Evolutionary conservation across 2,797 vertebrate genomes (phyloP).

Genomic region (Diplodus puntazzo): DNA sequence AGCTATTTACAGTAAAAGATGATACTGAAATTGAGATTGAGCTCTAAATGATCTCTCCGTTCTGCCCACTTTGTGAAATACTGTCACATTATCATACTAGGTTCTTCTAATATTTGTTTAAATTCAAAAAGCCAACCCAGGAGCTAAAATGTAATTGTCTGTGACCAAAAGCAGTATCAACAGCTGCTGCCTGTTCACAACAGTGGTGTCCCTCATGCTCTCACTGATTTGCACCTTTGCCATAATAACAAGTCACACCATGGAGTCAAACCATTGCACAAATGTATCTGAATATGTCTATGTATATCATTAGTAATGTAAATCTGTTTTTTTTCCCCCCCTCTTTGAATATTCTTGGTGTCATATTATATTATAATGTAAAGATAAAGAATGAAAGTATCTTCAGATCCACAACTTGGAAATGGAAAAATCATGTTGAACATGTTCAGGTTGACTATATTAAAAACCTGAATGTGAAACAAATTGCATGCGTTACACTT

Average conservation of each 20-base stretch:
- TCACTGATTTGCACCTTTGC: background rate
- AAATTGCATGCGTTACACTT: conserved; percentile 1
- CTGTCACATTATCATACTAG: background rate
- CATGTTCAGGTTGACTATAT: background rate
- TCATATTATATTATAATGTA: background rate
- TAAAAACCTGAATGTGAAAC: background rate
- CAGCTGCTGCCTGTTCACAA: background rate
- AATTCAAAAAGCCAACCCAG: background rate
- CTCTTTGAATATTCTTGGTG: background rate
- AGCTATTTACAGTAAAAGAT: background rate
- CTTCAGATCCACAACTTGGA: background rate
- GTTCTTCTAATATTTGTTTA: background rate
- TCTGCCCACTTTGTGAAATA: background rate
- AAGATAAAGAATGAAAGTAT: background rate
- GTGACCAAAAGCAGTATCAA: background rate
- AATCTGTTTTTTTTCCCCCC: background rate
- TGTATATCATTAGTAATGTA: background rate
- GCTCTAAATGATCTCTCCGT: background rate
- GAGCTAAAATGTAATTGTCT: background rate
- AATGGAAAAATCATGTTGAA: background rate
- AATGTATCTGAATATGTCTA: background rate
- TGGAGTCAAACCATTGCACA: background rate
- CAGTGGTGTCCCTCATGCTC: background rate
- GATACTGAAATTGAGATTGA: background rate
- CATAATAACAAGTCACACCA: background rate